Base-by-base conservation (phyloP, 2,888 invertebrate genomes). In the Phaonia tiefii region DNA sequence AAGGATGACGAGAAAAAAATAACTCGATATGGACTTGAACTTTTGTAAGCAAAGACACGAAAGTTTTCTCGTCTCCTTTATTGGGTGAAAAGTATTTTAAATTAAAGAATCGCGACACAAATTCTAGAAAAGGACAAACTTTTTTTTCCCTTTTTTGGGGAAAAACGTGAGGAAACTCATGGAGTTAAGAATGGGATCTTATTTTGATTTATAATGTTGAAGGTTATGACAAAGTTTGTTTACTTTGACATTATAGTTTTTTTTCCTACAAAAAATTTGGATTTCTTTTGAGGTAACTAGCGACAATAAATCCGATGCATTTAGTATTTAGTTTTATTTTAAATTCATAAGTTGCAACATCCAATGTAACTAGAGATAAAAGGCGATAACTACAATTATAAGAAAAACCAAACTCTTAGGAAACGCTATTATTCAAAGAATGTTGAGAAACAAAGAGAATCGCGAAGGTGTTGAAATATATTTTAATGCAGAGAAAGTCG, bases 11-110 rank as follows among this genome's bases (percentile, higher is more conserved):
- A 71, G 44, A 58, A 39, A 15, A 15, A 42, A 63, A 42, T 51
- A 71, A 49, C 17, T 17, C 42, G 71, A 74, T 75, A 49, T 80
- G 82, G 80, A 83, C 84, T 83, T 84, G 84, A 84, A 84, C 83
- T 84, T 82, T 84, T 65, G 42, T 54, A 67, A 37, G 42, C n/a
- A 22, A 66, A 65, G 31, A 67, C 54, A 65, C 4, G 51, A 66
- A 51, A 63, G 42, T 63, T 4, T 42, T 63, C 54, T 42, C 7
- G 5, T 39, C n/a, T n/a, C n/a, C 4, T 26, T 69, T 54, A 10
- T 67, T 46, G 13, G 25, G 8, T 17, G 20, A 65, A 66, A 56
- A 63, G 15, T 22, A 60, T 26, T 63, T 17, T 13, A 49, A 65
- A 66, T 20, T 25, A 54, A 60, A 70, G n/a, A 63, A 49, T 63